Base-by-base conservation (phyloP, 2,797 vertebrate species). In the Selene dorsalis region DNA sequence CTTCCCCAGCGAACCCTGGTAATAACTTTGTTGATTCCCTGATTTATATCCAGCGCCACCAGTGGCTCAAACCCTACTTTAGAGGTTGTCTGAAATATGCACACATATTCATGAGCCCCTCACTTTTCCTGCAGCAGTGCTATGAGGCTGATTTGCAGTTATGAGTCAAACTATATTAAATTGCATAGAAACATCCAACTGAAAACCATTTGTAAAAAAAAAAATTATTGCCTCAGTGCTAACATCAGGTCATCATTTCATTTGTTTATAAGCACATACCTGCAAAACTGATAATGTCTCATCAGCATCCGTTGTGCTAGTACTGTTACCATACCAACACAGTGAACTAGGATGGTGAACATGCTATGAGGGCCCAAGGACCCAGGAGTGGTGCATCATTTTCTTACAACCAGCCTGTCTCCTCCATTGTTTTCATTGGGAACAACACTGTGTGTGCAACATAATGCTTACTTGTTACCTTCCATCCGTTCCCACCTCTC, bases 351-450 rank as follows among this genome's bases (percentile, higher is more conserved):
- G 2, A 18, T 69, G 53, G 18, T 39, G 5, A 69, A 69, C 26
- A 24, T 58, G 55, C 12, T n/a, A 35, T 9, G 9, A 35, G 32
- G 30, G 6, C 32, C 7, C 7, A 35, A 6, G 32, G 32, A 35
- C 5, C 32, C 1, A 43, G 30, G 1, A 18, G 43, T 52, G 66
- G 41, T 28, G 4, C 48, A 41, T 1, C 16, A 11, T 48, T 73
- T 8, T 35, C 30, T 6, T 32, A 32, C n/a, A n/a, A n/a, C 30
- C 30, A 30, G 30, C 30, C 69, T 43, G 57, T 84, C 84, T 87
- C 28, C 84, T 87, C 26, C 67, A 55, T 38, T 41, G 45, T 69
- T 38, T 76, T 69, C 62, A 71, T 70, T 48, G n/a, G 45, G 60
- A 45, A 20, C 18, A 1, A 48, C 39, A 50, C 79, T 50, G 69